Evolutionary conservation across 1,140 invertebrate species (phyloP).

Genomic region (Archivesica marissinica): DNA sequence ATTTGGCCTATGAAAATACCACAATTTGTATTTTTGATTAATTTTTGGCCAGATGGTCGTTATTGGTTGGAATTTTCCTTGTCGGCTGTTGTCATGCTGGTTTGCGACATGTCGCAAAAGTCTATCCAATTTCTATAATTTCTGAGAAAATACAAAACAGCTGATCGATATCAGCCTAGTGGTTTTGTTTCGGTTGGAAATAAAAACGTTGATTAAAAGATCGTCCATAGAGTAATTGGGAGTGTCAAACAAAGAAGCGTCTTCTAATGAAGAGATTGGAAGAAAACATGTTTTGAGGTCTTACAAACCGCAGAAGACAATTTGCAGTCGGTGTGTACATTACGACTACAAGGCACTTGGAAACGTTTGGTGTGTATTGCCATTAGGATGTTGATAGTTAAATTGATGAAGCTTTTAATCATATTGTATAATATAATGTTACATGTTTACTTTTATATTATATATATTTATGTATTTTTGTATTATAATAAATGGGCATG

Average conservation of each 20-base stretch:
- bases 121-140: conserved; percentile 50
- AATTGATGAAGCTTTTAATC: no score
- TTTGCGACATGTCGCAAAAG: conserved; percentile 54
- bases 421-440: no score
- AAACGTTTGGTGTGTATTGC: no score
- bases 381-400: no score
- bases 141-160: conserved; percentile 47
- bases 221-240: conserved; percentile 22
- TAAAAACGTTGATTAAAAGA: conserved; percentile 51
- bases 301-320: conserved; percentile 25
- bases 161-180: conserved; percentile 16
- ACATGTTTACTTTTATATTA: no score
- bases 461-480: no score
- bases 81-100: conserved; percentile 46
- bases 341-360: no score
- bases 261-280: conserved; percentile 36
- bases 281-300: conserved; percentile 21
- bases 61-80: conserved; percentile 39
- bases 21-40: conserved; percentile 47
- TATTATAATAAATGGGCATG: no score
- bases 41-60: conserved; percentile 52
- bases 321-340: no score
- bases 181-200: conserved; percentile 41
- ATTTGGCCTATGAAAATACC: conserved; percentile 23
- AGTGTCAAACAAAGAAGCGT: conserved; percentile 39